Conservation (phyloP, 2,888 invertebrate genomes). For the Andrena chrysosceles region DNA sequence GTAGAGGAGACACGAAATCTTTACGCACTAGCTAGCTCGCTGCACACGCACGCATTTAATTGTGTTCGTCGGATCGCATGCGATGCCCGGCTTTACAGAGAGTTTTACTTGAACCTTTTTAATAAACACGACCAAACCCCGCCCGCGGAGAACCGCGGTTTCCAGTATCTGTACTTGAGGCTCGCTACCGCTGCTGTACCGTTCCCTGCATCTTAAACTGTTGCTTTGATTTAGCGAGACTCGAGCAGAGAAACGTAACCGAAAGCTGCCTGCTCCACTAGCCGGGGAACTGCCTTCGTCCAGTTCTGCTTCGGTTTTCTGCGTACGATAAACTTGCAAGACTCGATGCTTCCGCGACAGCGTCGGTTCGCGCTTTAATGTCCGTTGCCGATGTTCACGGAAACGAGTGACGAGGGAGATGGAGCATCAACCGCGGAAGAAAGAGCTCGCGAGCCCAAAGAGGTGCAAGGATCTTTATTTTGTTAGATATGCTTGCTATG, state of each 20-base stretch:
- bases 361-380: background rate
- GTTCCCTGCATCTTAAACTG: conserved; percentile 13
- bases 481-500: conserved; percentile 31
- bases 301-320: background rate
- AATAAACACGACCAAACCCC: conserved; percentile 22
- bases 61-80: conserved; percentile 26
- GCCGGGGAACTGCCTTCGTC: conserved; percentile 9
- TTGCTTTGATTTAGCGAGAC: background rate
- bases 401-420: background rate
- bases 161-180: too few relatives aligned
- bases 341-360: background rate
- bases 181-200: conserved; percentile 1
- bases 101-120: conserved; percentile 14
- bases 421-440: background rate
- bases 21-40: conserved; percentile 79
- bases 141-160: background rate
- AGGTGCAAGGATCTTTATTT: conserved; percentile 8
- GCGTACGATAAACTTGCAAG: background rate
- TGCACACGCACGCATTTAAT: conserved; percentile 74
- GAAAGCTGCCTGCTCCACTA: background rate
- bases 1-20: conserved; percentile 74
- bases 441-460: background rate
- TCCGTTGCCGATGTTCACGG: background rate
- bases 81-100: conserved; percentile 15
- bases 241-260: background rate